Evolutionary conservation across 2,113 vertebrate species (phyloP).

Genomic region (Carettochelys insculpta): DNA sequence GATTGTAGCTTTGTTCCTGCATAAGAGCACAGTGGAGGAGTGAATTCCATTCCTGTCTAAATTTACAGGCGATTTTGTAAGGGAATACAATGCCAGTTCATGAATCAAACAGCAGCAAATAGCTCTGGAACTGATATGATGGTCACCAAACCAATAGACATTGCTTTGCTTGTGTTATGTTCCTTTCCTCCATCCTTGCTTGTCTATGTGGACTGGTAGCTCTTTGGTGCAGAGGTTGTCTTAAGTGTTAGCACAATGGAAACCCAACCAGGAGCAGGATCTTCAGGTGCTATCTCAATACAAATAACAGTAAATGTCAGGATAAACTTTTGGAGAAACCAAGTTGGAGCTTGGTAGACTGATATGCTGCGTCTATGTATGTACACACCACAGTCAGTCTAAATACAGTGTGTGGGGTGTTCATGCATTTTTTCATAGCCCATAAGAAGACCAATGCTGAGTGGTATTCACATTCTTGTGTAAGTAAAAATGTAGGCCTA

Average conservation of each 20-base stretch:
- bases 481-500: background rate
- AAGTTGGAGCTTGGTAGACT: background rate
- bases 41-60: background rate
- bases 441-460: background rate
- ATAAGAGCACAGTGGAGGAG: background rate
- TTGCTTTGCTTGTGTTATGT: constrained; percentile 3
- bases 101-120: background rate
- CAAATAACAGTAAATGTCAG: constrained; percentile 6
- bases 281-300: background rate
- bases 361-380: background rate
- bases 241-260: background rate
- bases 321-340: background rate
- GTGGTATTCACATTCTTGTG: background rate
- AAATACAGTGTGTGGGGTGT: background rate
- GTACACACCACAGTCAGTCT: background rate
- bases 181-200: background rate
- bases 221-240: background rate
- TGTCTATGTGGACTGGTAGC: constrained; percentile 23
- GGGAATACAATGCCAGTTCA: background rate
- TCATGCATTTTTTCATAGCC: background rate
- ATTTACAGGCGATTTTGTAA: background rate
- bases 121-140: background rate
- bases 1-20: background rate
- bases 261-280: constrained; percentile 25
- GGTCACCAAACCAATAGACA: background rate